phyloP scores from a whole-genome alignment of 2,797 vertebrate genomes.

The Manis crassicaudata region DNA sequence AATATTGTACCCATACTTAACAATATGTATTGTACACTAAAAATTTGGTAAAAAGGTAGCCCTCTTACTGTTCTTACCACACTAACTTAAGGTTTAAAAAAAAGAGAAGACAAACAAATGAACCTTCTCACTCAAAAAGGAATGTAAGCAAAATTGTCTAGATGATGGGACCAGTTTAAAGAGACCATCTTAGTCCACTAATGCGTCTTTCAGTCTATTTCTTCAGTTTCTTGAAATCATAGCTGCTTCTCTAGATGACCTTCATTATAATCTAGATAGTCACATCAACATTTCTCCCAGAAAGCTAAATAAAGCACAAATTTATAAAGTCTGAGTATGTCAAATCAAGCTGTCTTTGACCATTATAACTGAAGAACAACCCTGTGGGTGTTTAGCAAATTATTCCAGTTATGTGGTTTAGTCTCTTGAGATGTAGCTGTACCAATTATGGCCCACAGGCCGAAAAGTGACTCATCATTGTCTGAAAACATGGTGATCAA shows the following conservation, averaged over 20 bases:
- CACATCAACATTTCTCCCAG: conserved; percentile 40
- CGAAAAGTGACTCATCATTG: conserved; percentile 37
- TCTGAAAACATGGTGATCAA: conserved; percentile 55
- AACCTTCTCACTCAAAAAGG: not conserved
- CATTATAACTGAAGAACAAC: conserved; percentile 53
- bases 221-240: conserved; percentile 45
- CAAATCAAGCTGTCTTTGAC: conserved; percentile 63
- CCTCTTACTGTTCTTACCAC: not conserved
- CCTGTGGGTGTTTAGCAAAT: conserved; percentile 14
- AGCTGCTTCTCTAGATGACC: conserved; percentile 32
- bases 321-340: conserved; percentile 44
- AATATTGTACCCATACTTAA: not conserved
- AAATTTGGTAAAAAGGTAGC: not conserved
- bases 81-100: not conserved
- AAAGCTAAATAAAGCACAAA: conserved; percentile 54
- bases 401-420: conserved; percentile 54
- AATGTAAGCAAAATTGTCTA: not conserved
- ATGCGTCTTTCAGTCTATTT: not conserved
- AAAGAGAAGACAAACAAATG: not conserved
- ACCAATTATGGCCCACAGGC: conserved; percentile 52
- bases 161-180: conserved; percentile 34
- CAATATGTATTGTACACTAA: not conserved
- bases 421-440: conserved; percentile 49
- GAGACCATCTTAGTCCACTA: not conserved
- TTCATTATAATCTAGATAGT: conserved; percentile 51